A percentile compares a stretch with the other conserved stretches of the same genome.
Evolutionary conservation across 1,140 invertebrate species (phyloP).

Genomic region (Coelopa frigida): DNA sequence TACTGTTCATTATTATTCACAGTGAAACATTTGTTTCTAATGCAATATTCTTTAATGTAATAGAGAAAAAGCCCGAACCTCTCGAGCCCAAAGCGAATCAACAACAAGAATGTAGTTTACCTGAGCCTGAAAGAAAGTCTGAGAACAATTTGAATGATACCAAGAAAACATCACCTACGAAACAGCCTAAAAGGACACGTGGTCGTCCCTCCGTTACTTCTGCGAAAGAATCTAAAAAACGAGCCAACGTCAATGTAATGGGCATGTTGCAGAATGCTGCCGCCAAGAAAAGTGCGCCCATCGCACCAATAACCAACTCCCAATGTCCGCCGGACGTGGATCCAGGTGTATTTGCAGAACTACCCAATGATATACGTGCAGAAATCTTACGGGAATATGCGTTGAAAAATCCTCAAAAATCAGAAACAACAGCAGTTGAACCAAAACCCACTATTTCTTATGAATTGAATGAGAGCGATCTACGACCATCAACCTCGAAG

Average conservation of each 20-base stretch:
- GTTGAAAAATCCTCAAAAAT: neutral
- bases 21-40: too few relatives aligned
- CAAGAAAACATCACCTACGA: too few relatives aligned
- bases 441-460: neutral
- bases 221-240: too few relatives aligned
- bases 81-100: too few relatives aligned
- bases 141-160: too few relatives aligned
- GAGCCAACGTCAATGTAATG: slow-evolving; percentile 11
- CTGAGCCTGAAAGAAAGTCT: too few relatives aligned
- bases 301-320: slow-evolving; percentile 9
- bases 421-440: neutral
- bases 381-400: slow-evolving; percentile 46
- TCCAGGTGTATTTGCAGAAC: slow-evolving; percentile 50
- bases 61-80: too few relatives aligned
- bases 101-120: too few relatives aligned
- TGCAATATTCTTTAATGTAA: neutral
- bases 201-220: too few relatives aligned
- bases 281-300: neutral
- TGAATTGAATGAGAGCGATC: slow-evolving; percentile 20
- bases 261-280: slow-evolving; percentile 15
- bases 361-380: slow-evolving; percentile 55
- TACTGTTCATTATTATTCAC: too few relatives aligned
- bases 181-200: too few relatives aligned
- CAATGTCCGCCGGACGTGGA: slow-evolving; percentile 45
- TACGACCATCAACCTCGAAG: slow-evolving; percentile 28